These are phyloP conservation scores for Cryptocephalus primarius DNA, from an alignment of 2,888 invertebrate species.

Conservation along the genomic window DNA sequence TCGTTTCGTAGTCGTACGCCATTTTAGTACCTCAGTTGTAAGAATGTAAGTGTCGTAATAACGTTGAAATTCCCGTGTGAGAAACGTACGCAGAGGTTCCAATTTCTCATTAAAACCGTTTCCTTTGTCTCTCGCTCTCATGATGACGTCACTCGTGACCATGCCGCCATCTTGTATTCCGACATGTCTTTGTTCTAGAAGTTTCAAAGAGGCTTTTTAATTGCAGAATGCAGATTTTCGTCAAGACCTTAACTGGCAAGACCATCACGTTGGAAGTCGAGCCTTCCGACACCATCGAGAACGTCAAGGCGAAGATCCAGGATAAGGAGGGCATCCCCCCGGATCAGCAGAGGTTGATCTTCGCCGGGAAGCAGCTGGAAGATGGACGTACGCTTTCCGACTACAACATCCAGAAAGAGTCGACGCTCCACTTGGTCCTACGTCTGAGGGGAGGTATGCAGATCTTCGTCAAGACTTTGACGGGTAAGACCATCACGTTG, in stretches of 20 bases:
- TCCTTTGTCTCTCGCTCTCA: too few relatives aligned
- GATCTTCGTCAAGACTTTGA: constrained; percentile 87
- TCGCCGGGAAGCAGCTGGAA: background rate
- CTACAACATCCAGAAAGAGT: constrained; percentile 1
- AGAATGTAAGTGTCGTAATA: too few relatives aligned
- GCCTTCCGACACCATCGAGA: constrained; percentile 1
- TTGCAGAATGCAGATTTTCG: background rate
- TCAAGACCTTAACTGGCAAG: constrained; percentile 1
- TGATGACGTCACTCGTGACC: too few relatives aligned
- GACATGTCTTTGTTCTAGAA: too few relatives aligned
- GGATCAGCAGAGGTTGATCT: constrained; percentile 1
- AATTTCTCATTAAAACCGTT: too few relatives aligned
- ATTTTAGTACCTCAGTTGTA: too few relatives aligned
- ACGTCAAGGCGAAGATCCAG: constrained; percentile 1
- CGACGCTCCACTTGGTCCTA: constrained; percentile 69
- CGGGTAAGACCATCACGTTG: constrained; percentile 83
- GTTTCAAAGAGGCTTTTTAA: too few relatives aligned
- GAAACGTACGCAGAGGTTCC: too few relatives aligned
- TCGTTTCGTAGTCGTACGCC: background rate
- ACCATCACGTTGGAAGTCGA: constrained; percentile 1
- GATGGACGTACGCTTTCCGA: background rate
- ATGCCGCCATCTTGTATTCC: too few relatives aligned
- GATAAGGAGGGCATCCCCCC: constrained; percentile 2
- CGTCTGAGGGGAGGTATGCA: constrained; percentile 55
- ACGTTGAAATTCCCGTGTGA: too few relatives aligned